Evolutionary conservation across 2,113 vertebrate species (phyloP).

Genomic region (Rhombomys opimus): DNA sequence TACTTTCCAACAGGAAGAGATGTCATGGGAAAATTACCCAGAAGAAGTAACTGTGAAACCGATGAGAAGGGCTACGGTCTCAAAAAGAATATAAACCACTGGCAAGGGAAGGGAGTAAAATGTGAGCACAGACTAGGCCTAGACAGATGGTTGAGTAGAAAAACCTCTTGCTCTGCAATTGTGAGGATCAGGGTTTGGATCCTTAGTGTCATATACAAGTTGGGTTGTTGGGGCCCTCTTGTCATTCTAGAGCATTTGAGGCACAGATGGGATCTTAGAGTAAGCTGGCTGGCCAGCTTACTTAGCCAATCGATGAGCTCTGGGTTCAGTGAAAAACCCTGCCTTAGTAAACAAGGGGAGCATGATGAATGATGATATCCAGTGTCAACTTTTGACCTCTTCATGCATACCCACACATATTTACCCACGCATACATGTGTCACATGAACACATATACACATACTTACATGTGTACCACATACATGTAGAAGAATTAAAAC

Average conservation of each 20-base stretch:
- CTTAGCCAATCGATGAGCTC: background rate
- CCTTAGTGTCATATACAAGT: too few species aligned
- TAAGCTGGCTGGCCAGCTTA: background rate
- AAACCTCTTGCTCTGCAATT: background rate
- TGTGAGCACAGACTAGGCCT: background rate
- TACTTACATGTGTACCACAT: background rate
- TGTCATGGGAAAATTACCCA: background rate
- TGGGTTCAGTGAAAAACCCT: background rate
- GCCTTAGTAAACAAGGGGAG: background rate
- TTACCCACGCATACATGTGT: background rate
- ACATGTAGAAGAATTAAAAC: background rate
- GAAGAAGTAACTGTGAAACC: background rate
- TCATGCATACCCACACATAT: background rate
- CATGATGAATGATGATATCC: background rate
- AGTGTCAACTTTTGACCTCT: background rate
- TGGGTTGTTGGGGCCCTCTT: background rate
- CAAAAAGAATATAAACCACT: background rate
- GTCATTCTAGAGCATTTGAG: background rate
- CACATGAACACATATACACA: background rate
- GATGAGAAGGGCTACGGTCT: conserved; percentile 46
- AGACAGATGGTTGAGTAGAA: background rate
- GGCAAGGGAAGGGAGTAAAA: background rate
- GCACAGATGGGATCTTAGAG: background rate
- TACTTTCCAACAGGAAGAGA: background rate
- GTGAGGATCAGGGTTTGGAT: background rate